These are phyloP conservation scores for Brevipalpus yothersi DNA, from an alignment of 1,140 invertebrate species.

Conservation along the genomic window DNA sequence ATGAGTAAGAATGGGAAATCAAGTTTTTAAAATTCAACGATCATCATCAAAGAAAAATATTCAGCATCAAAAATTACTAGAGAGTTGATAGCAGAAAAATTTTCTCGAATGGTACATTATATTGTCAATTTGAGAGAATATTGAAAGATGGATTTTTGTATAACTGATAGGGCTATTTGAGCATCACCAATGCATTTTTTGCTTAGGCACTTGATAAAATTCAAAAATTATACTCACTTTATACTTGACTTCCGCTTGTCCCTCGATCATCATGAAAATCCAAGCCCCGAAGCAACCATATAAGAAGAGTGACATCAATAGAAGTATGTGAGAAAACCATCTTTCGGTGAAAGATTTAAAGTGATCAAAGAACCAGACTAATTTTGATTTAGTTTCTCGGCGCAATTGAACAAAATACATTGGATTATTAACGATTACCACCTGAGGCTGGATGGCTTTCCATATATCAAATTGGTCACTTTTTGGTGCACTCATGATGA, in stretches of 20 bases:
- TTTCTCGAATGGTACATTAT: too few species aligned
- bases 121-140: too few species aligned
- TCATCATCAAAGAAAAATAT: too few species aligned
- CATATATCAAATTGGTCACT: not conserved
- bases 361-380: constrained; percentile 12
- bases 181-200: too few species aligned
- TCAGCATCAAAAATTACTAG: too few species aligned
- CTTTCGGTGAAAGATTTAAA: constrained; percentile 39
- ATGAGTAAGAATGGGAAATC: too few species aligned
- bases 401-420: constrained; percentile 16
- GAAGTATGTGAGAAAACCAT: constrained; percentile 68
- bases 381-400: constrained; percentile 11
- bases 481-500: not conserved
- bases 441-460: not conserved
- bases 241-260: constrained; percentile 23
- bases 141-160: too few species aligned
- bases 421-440: constrained; percentile 11
- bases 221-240: constrained; percentile 12
- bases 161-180: too few species aligned
- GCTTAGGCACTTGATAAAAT: not conserved
- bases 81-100: too few species aligned
- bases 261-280: constrained; percentile 44
- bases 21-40: too few species aligned
- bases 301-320: constrained; percentile 41
- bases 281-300: constrained; percentile 52